Percentiles rank a stretch among this genome's conserved stretches.
phyloP scores from a whole-genome alignment of 1,140 invertebrate genomes.

The Drosophila pandora region DNA sequence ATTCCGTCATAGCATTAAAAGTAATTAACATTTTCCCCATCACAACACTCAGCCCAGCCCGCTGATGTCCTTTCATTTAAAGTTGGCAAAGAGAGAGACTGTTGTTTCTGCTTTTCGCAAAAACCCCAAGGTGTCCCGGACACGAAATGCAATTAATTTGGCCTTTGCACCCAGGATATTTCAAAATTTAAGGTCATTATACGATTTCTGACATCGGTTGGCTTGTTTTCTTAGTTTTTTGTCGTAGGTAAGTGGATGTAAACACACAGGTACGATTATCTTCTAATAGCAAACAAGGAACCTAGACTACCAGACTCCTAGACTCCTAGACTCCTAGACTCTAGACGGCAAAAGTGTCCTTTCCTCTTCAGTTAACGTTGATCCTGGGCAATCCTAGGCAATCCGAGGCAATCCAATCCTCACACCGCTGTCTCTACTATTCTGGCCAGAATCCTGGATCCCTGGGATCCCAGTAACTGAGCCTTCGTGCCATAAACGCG shows the following conservation, averaged over 20 bases:
- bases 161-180: not conserved
- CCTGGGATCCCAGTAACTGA: slow-evolving; percentile 1
- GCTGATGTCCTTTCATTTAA: slow-evolving; percentile 10
- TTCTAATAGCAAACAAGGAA: not conserved
- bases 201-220: slow-evolving; percentile 12
- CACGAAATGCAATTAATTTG: slow-evolving; percentile 43
- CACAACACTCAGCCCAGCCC: not conserved
- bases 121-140: slow-evolving; percentile 28
- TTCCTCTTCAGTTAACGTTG: not conserved
- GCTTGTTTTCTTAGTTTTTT: no score
- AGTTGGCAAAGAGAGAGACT: slow-evolving; percentile 25
- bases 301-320: not conserved
- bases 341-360: not conserved
- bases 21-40: slow-evolving; percentile 63
- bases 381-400: not conserved
- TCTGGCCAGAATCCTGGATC: no score
- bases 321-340: no score
- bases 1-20: slow-evolving; percentile 66
- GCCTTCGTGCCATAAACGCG: slow-evolving; percentile 30
- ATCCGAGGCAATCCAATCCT: not conserved
- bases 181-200: slow-evolving; percentile 24
- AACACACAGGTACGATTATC: not conserved
- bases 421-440: not conserved
- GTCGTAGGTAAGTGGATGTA: not conserved
- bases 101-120: slow-evolving; percentile 3